These are phyloP conservation scores for Otis tarda DNA, from an alignment of 2,113 vertebrate genomes.

Conservation along the genomic window DNA sequence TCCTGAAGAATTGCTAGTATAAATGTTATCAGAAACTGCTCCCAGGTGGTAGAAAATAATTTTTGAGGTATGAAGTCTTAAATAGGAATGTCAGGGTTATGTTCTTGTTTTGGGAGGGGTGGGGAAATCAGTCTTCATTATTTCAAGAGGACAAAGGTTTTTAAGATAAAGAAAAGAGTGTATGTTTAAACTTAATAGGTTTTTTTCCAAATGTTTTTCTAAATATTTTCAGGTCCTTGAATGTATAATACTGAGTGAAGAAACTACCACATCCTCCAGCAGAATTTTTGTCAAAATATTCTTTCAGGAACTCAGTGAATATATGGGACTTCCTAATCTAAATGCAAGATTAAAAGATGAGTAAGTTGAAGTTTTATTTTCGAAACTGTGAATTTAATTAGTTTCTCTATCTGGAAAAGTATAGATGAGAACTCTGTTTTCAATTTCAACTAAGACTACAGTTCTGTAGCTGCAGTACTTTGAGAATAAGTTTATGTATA, in stretches of 20 bases:
- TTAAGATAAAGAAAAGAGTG: not conserved
- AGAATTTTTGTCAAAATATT: slow-evolving; percentile 99
- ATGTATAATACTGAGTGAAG: slow-evolving; percentile 93
- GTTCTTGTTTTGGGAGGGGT: not conserved
- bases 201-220: not conserved
- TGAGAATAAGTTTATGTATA: not conserved
- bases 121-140: not conserved
- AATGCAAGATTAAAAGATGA: slow-evolving; percentile 93
- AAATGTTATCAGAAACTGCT: not conserved
- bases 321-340: slow-evolving; percentile 96
- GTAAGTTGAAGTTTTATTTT: slow-evolving; percentile 76
- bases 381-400: not conserved
- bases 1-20: not conserved
- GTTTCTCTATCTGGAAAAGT: not conserved
- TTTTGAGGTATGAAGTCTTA: not conserved
- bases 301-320: slow-evolving; percentile 98
- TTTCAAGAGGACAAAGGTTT: not conserved
- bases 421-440: not conserved
- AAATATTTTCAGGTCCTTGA: slow-evolving; percentile 87
- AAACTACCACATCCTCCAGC: slow-evolving; percentile 96
- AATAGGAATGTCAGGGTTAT: not conserved
- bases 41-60: not conserved
- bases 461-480: not conserved
- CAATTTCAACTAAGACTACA: not conserved
- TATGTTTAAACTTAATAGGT: not conserved